Evolutionary conservation across 1,140 invertebrate genomes (phyloP).

Genomic region (Cephus cinctus): DNA sequence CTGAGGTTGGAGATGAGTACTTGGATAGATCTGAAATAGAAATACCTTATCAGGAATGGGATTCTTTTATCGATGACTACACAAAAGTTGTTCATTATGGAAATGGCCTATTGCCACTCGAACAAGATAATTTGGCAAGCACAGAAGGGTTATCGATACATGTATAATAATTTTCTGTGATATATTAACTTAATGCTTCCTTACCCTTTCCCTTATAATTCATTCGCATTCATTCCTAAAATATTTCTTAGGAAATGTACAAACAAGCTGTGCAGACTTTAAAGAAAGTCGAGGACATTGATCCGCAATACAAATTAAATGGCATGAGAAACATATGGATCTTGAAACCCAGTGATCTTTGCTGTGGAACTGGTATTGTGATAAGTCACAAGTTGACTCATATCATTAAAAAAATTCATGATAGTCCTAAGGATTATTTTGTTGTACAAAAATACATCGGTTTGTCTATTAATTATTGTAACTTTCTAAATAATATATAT

Average conservation of each 20-base stretch:
- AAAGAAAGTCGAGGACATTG: constrained; percentile 61
- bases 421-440: constrained; percentile 68
- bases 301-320: constrained; percentile 70
- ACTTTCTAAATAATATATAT: background rate
- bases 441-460: constrained; percentile 93
- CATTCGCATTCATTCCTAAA: too few species aligned
- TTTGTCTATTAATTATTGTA: constrained; percentile 41
- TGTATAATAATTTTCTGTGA: too few species aligned
- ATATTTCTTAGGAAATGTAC: constrained; percentile 31
- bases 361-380: constrained; percentile 83
- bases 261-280: constrained; percentile 48
- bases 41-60: constrained; percentile 63
- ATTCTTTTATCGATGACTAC: constrained; percentile 66
- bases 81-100: constrained; percentile 52
- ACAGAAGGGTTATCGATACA: too few species aligned
- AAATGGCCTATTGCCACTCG: too few species aligned
- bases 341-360: constrained; percentile 84
- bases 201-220: too few species aligned
- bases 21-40: constrained; percentile 49
- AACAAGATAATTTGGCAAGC: too few species aligned
- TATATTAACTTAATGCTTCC: too few species aligned
- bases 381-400: constrained; percentile 64
- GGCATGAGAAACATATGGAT: constrained; percentile 89
- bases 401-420: constrained; percentile 66
- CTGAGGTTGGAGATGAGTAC: constrained; percentile 55